Percentiles rank a stretch among this genome's conserved stretches.
These are phyloP conservation scores for Scaptomyza flava DNA, from an alignment of 2,888 invertebrate genomes.

Conservation along the genomic window DNA sequence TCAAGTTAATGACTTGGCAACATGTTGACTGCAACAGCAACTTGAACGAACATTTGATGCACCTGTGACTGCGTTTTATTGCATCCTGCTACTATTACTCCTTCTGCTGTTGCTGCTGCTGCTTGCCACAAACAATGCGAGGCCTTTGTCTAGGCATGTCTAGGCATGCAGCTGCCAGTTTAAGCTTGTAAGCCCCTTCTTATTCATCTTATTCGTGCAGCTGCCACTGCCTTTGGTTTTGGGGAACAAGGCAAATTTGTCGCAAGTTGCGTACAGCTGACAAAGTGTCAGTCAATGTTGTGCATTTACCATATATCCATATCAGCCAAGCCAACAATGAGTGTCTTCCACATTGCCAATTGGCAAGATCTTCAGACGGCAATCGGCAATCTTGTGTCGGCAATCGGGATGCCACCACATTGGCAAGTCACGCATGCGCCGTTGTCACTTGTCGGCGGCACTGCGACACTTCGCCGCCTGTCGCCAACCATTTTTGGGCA, in stretches of 20 bases:
- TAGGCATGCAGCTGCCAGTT: constrained; percentile 50
- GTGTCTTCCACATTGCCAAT: constrained; percentile 43
- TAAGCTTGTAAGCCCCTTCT: constrained; percentile 29
- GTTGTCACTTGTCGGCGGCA: constrained; percentile 67
- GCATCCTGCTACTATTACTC: constrained; percentile 59
- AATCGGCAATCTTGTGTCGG: constrained; percentile 23
- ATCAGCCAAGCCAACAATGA: constrained; percentile 33
- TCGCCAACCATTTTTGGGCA: constrained; percentile 74
- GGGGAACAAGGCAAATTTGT: constrained; percentile 58
- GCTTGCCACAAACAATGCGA: constrained; percentile 9
- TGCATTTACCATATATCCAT: constrained; percentile 58
- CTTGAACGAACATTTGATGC: constrained; percentile 62
- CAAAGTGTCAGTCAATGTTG: constrained; percentile 56
- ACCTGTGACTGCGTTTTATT: constrained; percentile 75
- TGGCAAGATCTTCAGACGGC: constrained; percentile 16
- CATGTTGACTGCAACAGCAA: constrained; percentile 66
- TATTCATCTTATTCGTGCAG: not conserved
- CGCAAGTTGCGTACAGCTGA: constrained; percentile 55
- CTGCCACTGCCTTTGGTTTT: constrained; percentile 24
- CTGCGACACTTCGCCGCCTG: constrained; percentile 55
- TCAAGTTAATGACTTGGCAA: constrained; percentile 79
- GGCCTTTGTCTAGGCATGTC: constrained; percentile 32
- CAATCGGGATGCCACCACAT: constrained; percentile 28
- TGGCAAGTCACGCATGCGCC: constrained; percentile 74
- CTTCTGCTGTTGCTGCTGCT: not conserved